These are phyloP conservation scores for Tetropium fuscum DNA, from an alignment of 2,888 invertebrate genomes.

Conservation along the genomic window DNA sequence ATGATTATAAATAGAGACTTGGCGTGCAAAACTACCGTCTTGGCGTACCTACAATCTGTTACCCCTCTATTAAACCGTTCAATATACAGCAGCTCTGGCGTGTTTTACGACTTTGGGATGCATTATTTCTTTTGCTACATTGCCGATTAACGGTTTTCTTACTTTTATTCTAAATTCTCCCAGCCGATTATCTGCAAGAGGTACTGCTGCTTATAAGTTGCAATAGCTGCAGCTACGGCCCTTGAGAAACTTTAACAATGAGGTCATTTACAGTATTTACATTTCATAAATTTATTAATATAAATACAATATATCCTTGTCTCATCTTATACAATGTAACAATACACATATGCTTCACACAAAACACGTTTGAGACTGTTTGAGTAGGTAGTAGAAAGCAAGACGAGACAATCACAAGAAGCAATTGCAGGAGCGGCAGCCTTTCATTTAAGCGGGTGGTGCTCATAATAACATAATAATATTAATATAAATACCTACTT, in stretches of 20 bases:
- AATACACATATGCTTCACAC: no score
- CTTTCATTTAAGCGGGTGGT: no score
- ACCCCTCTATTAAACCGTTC: slow-evolving; percentile 24
- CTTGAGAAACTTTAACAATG: neutral
- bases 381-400: no score
- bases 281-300: no score
- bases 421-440: no score
- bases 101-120: slow-evolving; percentile 13
- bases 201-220: neutral
- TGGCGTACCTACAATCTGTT: slow-evolving; percentile 23
- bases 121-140: slow-evolving; percentile 17
- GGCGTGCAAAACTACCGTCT: slow-evolving; percentile 19
- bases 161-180: slow-evolving; percentile 2
- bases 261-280: neutral
- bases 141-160: slow-evolving; percentile 6
- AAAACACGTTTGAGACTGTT: no score
- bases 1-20: slow-evolving; percentile 23
- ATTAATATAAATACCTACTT: no score
- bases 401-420: no score
- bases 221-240: neutral
- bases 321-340: no score
- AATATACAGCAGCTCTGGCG: slow-evolving; percentile 12
- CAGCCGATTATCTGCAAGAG: neutral
- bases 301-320: no score
- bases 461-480: no score